Base-by-base conservation (phyloP, 37 sponge, comb jelly and placozoan genomes). In the Halisarca cf. caerulea region DNA sequence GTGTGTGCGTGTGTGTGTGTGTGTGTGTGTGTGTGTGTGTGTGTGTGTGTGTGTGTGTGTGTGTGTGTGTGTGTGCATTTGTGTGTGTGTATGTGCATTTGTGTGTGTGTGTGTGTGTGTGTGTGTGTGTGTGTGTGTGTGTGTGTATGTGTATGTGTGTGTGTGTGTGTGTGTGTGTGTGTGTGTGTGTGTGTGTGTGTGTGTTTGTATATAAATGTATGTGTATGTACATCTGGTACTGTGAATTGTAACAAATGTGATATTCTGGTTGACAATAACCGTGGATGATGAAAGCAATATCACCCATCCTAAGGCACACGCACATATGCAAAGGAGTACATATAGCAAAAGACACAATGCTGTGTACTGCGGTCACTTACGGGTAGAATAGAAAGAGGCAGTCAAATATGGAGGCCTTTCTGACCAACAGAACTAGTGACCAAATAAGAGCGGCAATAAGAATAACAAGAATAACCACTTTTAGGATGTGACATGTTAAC, bases 361-460 rank as follows among this genome's bases (percentile, higher is more conserved):
- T 66, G 68, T 66, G 8, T n/a, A 14, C 8, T 18, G 9, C 68
- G 8, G 8, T 32, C 84, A 83, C 93, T 86, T 71, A 92, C 93
- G 93, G 93, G 79, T 92, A 92, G 45, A 92, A 89, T 27, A 92
- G 84, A 47, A 92, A 92, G 58, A 92, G 87, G 27, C 87, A 77
- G 84, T 92, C 89, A 84, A 89, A 92, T 28, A 92, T 45, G 9
- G 93, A 86, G 1, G 93, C 82, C 11, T 86, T 84, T 38, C 82
- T 80, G 17, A 92, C 39, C n/a, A 92, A 81, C 35, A 57, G 30
- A 15, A 85, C 25, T 1, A 88, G 75, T 0, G 87, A 85, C 89
- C 89, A 89, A 24, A 68, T 44, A n/a, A 74, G 77, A 40, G 24
- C 45, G 2, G 38, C 9, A 0, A 37, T 55, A 0, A 92, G 36